Percentiles rank a stretch among this genome's conserved stretches.
Conservation (phyloP, 2,888 invertebrate genomes). For the Eucriotettix oculatus region DNA sequence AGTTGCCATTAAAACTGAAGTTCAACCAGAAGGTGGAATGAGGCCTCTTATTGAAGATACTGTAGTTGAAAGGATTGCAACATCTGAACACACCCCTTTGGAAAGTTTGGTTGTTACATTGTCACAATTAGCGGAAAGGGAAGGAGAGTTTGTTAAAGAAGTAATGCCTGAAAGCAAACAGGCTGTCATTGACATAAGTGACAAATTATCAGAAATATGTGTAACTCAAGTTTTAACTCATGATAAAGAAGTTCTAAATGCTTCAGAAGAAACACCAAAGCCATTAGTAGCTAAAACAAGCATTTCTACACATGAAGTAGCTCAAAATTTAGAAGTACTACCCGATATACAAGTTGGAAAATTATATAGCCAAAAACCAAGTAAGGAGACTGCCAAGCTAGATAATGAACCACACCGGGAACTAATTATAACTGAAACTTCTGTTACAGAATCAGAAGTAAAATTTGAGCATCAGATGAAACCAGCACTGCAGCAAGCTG, state of each 20-base stretch:
- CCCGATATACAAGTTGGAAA: slow-evolving; percentile 10
- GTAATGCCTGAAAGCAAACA: slow-evolving; percentile 21
- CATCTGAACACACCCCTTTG: slow-evolving; percentile 15
- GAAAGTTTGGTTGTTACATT: slow-evolving; percentile 18
- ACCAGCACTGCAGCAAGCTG: slow-evolving; percentile 12
- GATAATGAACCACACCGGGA: slow-evolving; percentile 12
- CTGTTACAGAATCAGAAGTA: slow-evolving; percentile 13
- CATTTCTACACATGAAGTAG: slow-evolving; percentile 12
- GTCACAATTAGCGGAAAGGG: slow-evolving; percentile 14
- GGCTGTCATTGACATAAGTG: slow-evolving; percentile 22
- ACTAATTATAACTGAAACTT: slow-evolving; percentile 13
- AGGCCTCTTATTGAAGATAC: slow-evolving; percentile 23
- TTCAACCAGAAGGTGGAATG: slow-evolving; percentile 26
- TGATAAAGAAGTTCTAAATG: slow-evolving; percentile 22
- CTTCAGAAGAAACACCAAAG: slow-evolving; percentile 11
- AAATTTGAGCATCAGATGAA: slow-evolving; percentile 7
- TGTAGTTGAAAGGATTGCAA: slow-evolving; percentile 10
- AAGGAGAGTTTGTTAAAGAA: slow-evolving; percentile 18
- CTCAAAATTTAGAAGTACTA: slow-evolving; percentile 12
- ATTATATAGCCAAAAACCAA: slow-evolving; percentile 9
- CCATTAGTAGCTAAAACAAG: slow-evolving; percentile 7
- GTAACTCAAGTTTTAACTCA: slow-evolving; percentile 22
- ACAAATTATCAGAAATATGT: slow-evolving; percentile 20
- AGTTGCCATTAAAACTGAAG: slow-evolving; percentile 31
- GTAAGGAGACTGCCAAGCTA: slow-evolving; percentile 13